These are phyloP conservation scores for Parotia lawesii DNA, from an alignment of 2,113 vertebrate genomes.

Conservation along the genomic window DNA sequence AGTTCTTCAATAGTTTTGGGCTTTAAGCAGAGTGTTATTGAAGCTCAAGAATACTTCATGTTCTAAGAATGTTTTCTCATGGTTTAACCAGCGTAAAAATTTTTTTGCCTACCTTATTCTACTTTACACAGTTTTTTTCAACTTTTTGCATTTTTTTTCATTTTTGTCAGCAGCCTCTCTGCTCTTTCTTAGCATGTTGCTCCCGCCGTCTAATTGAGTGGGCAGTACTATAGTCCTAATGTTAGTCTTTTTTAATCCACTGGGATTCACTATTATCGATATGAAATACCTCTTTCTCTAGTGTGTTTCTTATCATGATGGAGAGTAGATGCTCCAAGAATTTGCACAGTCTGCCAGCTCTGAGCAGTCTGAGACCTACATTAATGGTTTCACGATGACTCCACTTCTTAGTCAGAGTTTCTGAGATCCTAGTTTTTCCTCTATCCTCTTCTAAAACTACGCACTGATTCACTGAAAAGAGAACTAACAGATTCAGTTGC, in stretches of 20 bases:
- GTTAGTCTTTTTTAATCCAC: not conserved
- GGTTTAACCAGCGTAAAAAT: not conserved
- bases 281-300: not conserved
- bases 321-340: not conserved
- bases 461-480: not conserved
- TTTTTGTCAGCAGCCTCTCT: not conserved
- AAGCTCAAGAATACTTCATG: not conserved
- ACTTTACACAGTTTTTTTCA: rapidly evolving
- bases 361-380: not conserved
- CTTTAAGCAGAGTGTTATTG: not conserved
- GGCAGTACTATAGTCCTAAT: not conserved
- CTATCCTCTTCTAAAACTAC: not conserved
- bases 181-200: not conserved
- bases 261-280: not conserved
- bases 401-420: not conserved
- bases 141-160: not conserved
- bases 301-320: not conserved
- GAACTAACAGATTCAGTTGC: not conserved
- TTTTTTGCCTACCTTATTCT: not conserved
- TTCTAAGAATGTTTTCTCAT: not conserved
- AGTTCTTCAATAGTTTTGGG: not conserved
- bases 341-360: not conserved
- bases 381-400: not conserved
- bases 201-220: rapidly evolving
- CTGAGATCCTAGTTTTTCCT: not conserved